These are phyloP conservation scores for Platycheirus albimanus DNA, from an alignment of 2,888 invertebrate species.

Conservation along the genomic window DNA sequence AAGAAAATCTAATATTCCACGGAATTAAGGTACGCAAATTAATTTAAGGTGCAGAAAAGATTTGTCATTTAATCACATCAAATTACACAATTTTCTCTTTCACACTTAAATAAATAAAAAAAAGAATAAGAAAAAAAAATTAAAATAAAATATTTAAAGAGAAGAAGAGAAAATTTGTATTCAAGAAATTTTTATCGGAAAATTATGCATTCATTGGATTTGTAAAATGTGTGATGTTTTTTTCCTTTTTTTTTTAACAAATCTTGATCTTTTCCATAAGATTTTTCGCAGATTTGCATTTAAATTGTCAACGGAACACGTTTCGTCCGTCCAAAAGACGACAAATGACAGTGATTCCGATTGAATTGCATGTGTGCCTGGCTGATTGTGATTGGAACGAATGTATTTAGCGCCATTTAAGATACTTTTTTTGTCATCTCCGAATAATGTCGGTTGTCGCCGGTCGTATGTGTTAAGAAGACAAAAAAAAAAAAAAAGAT, in stretches of 20 bases:
- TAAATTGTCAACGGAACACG: slow-evolving; percentile 66
- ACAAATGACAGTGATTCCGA: slow-evolving; percentile 52
- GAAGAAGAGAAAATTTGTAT: slow-evolving; percentile 66
- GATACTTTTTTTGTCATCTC: slow-evolving; percentile 9
- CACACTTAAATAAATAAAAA: background rate
- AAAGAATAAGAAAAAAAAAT: slow-evolving; percentile 32
- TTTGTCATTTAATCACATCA: slow-evolving; percentile 16
- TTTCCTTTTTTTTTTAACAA: slow-evolving; percentile 5
- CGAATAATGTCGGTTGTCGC: no score
- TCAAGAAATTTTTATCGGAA: slow-evolving; percentile 69
- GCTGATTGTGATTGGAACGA: slow-evolving; percentile 47
- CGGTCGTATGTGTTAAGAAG: no score
- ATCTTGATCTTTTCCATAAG: slow-evolving; percentile 31
- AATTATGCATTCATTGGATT: slow-evolving; percentile 68
- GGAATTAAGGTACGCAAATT: slow-evolving; percentile 29
- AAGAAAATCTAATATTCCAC: slow-evolving; percentile 6
- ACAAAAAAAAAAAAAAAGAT: no score
- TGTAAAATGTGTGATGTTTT: slow-evolving; percentile 22
- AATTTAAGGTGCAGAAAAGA: slow-evolving; percentile 33
- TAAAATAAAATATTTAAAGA: slow-evolving; percentile 70
- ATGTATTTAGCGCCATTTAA: slow-evolving; percentile 69
- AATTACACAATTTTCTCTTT: slow-evolving; percentile 4
- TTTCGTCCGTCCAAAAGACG: slow-evolving; percentile 43
- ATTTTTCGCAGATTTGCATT: slow-evolving; percentile 71
- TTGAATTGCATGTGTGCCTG: slow-evolving; percentile 31